Percentiles rank a stretch among this genome's conserved stretches.
phyloP scores from a whole-genome alignment of 2,888 invertebrate species.

The Diarsia brunnea region DNA sequence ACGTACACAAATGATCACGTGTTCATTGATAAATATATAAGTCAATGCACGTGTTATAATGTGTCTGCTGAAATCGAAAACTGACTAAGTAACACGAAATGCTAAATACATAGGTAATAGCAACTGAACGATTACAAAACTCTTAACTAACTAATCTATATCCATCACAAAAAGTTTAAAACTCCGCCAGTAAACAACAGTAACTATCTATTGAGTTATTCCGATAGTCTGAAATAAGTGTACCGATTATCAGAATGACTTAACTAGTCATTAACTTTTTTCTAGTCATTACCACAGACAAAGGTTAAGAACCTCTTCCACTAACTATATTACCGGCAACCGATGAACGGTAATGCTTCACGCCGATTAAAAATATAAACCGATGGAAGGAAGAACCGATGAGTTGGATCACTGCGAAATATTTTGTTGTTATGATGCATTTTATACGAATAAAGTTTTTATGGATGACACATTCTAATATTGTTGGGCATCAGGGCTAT shows the following conservation, averaged over 20 bases:
- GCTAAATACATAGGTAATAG: background rate
- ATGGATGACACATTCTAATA: constrained; percentile 3
- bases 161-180: constrained; percentile 19
- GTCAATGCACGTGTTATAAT: too few species aligned
- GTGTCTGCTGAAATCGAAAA: too few species aligned
- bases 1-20: background rate
- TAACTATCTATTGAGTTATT: constrained; percentile 31
- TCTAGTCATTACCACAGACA: constrained; percentile 58
- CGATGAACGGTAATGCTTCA: constrained; percentile 64
- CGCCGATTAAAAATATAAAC: constrained; percentile 52
- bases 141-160: background rate
- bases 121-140: background rate
- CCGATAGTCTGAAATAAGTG: constrained; percentile 43
- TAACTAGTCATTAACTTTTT: constrained; percentile 69
- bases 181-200: background rate
- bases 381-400: constrained; percentile 3
- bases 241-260: constrained; percentile 58
- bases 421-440: background rate
- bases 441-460: background rate
- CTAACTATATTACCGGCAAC: constrained; percentile 54
- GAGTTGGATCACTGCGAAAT: constrained; percentile 3
- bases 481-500: too few species aligned
- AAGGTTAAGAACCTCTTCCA: constrained; percentile 73
- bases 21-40: too few species aligned
- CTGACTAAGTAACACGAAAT: background rate